Evolutionary conservation across 2,888 invertebrate genomes (phyloP), one percentile per base, ranked within the genome.

Genomic region (Clusia tigrina): DNA sequence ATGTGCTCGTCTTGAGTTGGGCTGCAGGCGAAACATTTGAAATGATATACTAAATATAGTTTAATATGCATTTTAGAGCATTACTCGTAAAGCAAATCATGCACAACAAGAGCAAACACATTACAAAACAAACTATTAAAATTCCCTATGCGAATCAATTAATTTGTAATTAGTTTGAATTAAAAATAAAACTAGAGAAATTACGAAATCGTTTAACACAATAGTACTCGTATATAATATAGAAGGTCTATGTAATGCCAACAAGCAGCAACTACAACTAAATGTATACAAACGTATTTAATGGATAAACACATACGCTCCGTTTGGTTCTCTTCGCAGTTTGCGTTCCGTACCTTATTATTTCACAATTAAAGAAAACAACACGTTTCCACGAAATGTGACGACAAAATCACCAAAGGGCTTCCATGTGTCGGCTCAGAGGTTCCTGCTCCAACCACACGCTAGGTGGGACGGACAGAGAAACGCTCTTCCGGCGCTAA

Each of bases 121-220:
- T 48, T 48, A 22, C n/a, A 42, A 15, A 6, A 67, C 65, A 66
- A 66, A 59, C 60, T 55, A 69, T 69, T 69, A 69, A 72, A 79
- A 77, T 75, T 81, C 82, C 81, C 81, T 81, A 81, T 82, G 80
- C 80, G 82, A 81, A 81, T 82, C 82, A 82, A 82, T 82, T 82
- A 82, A 81, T 82, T 82, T 82, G 73, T 78, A 81, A 81, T 81
- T 82, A 81, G 80, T 81, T 82, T 81, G 76, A 76, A 75, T 74
- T 74, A 77, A 74, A 69, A 54, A 54, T 52, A 58, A 66, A 67
- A 67, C 55, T 5, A 52, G n/a, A n/a, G n/a, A n/a, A n/a, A n/a
- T n/a, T n/a, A n/a, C n/a, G n/a, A n/a, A n/a, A n/a, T n/a, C n/a
- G n/a, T n/a, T n/a, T n/a, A n/a, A n/a, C n/a, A n/a, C n/a, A n/a